Conservation (phyloP, 1,140 invertebrate genomes). For the Ceratitis capitata region DNA sequence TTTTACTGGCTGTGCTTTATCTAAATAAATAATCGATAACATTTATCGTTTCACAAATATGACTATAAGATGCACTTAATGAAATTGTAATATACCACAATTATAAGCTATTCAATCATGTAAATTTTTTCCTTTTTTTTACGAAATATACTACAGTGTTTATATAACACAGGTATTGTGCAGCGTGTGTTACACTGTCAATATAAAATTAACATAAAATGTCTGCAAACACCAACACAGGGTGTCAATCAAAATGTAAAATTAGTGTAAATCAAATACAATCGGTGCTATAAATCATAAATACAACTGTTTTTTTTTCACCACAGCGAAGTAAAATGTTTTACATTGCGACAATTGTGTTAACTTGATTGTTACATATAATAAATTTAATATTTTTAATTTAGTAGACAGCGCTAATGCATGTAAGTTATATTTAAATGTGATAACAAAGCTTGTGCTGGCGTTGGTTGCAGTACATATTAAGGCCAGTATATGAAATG, state of each 20-base stretch:
- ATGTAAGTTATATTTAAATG: neutral
- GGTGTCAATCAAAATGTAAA: slow-evolving; percentile 1
- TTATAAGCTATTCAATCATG: neutral
- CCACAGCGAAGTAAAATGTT: neutral
- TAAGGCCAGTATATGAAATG: no score
- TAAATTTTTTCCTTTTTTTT: neutral
- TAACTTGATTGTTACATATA: neutral
- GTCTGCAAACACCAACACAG: neutral
- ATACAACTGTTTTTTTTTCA: neutral
- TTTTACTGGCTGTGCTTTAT: no score
- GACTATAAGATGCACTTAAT: neutral
- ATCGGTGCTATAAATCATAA: neutral
- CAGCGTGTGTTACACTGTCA: neutral
- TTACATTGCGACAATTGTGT: neutral
- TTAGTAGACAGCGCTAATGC: neutral
- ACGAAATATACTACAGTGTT: neutral
- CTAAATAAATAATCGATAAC: neutral
- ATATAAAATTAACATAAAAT: neutral
- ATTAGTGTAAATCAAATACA: neutral
- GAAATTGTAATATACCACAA: neutral
- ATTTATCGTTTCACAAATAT: neutral
- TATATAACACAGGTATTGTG: neutral
- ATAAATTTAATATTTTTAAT: neutral
- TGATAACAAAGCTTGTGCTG: neutral
- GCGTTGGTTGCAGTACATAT: neutral